phyloP scores from a whole-genome alignment of 2,888 invertebrate genomes.

The Polietes domitor region DNA sequence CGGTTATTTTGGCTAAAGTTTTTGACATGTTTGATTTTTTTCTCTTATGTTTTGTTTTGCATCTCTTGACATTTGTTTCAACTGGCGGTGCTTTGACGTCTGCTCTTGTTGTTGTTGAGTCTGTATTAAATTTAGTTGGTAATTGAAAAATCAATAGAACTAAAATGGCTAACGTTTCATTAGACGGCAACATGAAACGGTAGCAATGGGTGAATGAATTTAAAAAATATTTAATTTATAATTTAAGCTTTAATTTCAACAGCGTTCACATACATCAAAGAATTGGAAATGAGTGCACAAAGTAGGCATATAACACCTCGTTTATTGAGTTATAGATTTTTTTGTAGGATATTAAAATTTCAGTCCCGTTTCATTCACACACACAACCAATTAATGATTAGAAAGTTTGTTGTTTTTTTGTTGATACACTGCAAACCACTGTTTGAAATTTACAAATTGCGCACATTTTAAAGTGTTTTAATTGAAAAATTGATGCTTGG shows the following conservation, averaged over 20 bases:
- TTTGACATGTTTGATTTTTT: slow-evolving; percentile 70
- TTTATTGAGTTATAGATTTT: no score
- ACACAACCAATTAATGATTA: background rate
- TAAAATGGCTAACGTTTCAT: no score
- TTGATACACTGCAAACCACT: slow-evolving; percentile 70
- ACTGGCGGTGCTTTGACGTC: slow-evolving; percentile 54
- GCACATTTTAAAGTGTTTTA: slow-evolving; percentile 55
- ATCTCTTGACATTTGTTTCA: slow-evolving; percentile 51
- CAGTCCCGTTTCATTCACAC: no score
- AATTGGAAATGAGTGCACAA: no score
- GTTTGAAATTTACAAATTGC: slow-evolving; percentile 68
- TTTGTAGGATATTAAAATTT: no score
- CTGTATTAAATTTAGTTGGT: slow-evolving; percentile 62
- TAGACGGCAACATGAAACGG: no score
- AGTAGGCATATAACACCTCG: no score
- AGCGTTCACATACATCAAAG: no score
- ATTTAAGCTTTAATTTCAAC: no score
- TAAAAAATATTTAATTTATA: no score
- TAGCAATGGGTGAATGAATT: no score
- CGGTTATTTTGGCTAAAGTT: slow-evolving; percentile 76
- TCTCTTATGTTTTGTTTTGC: slow-evolving; percentile 53
- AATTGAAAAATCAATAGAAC: slow-evolving; percentile 62
- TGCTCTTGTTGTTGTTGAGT: slow-evolving; percentile 57
- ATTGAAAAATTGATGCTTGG: slow-evolving; percentile 70
- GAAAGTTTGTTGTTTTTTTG: slow-evolving; percentile 34